Evolutionary conservation across 2,888 invertebrate species (phyloP), one percentile per base, ranked within the genome.

Genomic region (Amphiduros pacificus): DNA sequence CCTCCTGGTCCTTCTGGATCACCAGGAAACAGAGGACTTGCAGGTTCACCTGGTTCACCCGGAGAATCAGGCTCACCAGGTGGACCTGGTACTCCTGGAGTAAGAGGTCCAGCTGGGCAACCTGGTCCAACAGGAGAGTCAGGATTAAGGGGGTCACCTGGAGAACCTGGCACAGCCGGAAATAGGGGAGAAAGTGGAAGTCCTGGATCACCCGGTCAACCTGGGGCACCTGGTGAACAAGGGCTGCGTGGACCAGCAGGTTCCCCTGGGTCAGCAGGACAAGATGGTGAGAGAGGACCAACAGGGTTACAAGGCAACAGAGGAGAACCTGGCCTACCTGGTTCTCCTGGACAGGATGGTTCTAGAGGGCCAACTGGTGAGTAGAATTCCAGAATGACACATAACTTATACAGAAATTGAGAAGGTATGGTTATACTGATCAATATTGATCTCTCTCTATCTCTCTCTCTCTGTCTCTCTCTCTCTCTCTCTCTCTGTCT

Each of bases 11-110:
- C 44, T 36, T 24, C 29, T n/a, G 60, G 60, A 2, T 31, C 9
- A 17, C n/a, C 44, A 44, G 60, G 60, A 55, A 26, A 49, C 14
- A 31, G 50, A 22, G 60, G 60, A 36, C 41, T 28, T 49, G 26
- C 44, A 31, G 60, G 60, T 26, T 49, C 44, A 6, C 54, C 48
- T 20, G 66, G 66, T 32, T 28, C 36, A 41, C 5, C 28, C 31
- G 73, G 78, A n/a, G 76, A 64, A 60, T 82, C 82, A 32, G 77
- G 76, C 44, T 75, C 74, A 61, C 83, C 83, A 62, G 79, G 77
- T 49, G 28, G 17, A n/a, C 40, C 57, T 9, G 68, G 68, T 54
- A 32, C 32, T 20, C 32, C 53, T 24, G 67, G 67, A 50, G 41
- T n/a, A 11, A 27, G 55, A 14, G 68, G 68, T 36, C 60, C 54